Evolutionary conservation across 2,797 vertebrate genomes (phyloP).

Genomic region (Eulemur coronatus): DNA sequence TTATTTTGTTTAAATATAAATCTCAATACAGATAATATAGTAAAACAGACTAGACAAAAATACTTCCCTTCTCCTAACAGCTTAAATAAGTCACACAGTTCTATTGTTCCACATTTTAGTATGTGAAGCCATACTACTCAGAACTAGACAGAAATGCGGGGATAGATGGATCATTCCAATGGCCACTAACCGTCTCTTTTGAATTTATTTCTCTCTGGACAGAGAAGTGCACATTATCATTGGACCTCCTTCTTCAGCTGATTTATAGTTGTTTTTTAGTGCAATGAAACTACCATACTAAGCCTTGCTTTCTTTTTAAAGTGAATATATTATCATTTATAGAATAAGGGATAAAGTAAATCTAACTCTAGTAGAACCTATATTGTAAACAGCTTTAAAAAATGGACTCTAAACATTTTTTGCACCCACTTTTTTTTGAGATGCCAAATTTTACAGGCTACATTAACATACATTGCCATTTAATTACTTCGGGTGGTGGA

Average conservation of each 20-base stretch:
- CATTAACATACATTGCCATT: background rate
- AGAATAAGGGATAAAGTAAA: constrained; percentile 55
- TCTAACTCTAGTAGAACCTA: constrained; percentile 33
- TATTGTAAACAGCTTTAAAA: constrained; percentile 46
- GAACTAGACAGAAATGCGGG: constrained; percentile 40
- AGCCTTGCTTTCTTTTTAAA: constrained; percentile 59
- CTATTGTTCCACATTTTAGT: constrained; percentile 46
- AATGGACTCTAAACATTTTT: background rate
- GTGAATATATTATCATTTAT: constrained; percentile 55
- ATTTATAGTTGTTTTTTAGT: constrained; percentile 58
- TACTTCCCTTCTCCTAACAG: constrained; percentile 24
- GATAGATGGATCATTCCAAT: constrained; percentile 42
- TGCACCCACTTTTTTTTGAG: constrained; percentile 30
- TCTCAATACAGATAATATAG: background rate
- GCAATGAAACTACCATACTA: constrained; percentile 43
- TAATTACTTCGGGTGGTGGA: constrained; percentile 8
- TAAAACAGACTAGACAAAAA: constrained; percentile 42
- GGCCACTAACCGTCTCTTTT: constrained; percentile 42
- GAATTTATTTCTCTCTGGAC: constrained; percentile 55
- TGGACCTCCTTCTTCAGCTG: constrained; percentile 44
- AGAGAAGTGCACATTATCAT: constrained; percentile 59
- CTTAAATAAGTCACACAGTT: constrained; percentile 14
- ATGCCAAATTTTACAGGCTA: constrained; percentile 33
- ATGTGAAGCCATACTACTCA: constrained; percentile 40
- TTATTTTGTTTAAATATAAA: constrained; percentile 54